phyloP scores from a whole-genome alignment of 2,113 vertebrate genomes.

The Anser cygnoides region DNA sequence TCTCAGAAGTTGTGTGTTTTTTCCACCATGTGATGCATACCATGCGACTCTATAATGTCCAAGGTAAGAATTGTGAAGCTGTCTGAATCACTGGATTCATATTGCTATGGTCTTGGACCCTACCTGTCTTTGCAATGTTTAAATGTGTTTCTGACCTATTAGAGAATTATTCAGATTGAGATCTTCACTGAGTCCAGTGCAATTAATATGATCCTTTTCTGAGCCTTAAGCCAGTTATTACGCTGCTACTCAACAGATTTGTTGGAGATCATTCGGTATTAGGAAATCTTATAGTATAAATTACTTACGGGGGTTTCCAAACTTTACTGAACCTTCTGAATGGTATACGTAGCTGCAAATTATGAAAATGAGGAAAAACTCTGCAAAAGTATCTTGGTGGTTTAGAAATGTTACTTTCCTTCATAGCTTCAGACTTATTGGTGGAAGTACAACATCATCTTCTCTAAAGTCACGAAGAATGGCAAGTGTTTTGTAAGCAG shows the following conservation, averaged over 20 bases:
- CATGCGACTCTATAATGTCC: conserved; percentile 82
- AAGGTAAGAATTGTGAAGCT: conserved; percentile 77
- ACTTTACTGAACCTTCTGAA: neutral
- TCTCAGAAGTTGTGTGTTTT: conserved; percentile 88
- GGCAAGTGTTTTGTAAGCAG: neutral
- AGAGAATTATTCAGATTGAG: neutral
- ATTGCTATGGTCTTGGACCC: neutral
- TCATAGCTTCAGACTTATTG: neutral
- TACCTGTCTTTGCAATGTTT: neutral
- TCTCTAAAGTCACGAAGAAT: neutral
- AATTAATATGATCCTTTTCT: neutral
- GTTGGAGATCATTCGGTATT: neutral
- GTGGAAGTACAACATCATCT: neutral
- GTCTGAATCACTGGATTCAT: neutral
- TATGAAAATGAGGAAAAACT: neutral
- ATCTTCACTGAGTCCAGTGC: neutral
- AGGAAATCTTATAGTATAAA: neutral
- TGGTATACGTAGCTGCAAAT: neutral
- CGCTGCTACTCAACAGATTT: neutral
- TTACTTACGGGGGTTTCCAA: neutral
- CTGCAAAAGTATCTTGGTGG: neutral
- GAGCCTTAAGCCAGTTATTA: neutral
- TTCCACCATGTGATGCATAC: conserved; percentile 86
- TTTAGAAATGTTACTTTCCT: neutral
- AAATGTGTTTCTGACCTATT: neutral